Evolutionary conservation across 2,888 invertebrate species (phyloP).

Genomic region (Ptychoptera albimana): DNA sequence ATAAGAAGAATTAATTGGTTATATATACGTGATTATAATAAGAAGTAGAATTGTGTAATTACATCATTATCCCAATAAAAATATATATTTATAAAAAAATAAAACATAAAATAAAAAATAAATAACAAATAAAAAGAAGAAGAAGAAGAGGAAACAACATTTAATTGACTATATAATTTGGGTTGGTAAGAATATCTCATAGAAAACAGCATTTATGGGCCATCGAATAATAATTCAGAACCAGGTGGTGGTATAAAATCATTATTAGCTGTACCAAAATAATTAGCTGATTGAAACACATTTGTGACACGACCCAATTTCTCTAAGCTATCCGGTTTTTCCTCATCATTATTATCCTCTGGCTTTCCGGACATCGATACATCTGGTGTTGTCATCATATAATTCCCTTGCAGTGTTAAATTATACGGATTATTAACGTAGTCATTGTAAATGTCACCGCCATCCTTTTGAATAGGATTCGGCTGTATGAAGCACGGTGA

Average conservation of each 20-base stretch:
- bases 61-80: too few species aligned
- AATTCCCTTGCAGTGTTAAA: constrained; percentile 28
- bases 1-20: too few species aligned
- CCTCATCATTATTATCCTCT: constrained; percentile 8
- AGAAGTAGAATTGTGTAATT: too few species aligned
- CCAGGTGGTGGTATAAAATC: constrained; percentile 37
- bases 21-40: too few species aligned
- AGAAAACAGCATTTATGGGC: constrained; percentile 17
- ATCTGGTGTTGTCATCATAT: constrained; percentile 15
- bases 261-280: constrained; percentile 40
- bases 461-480: constrained; percentile 12
- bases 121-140: too few species aligned
- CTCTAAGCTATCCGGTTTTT: constrained; percentile 7
- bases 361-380: background rate
- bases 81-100: too few species aligned
- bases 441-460: constrained; percentile 25
- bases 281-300: constrained; percentile 46
- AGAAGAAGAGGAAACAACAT: too few species aligned
- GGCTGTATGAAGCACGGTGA: constrained; percentile 19
- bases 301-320: constrained; percentile 23
- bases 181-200: background rate
- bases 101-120: too few species aligned
- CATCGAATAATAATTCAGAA: constrained; percentile 43
- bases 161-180: too few species aligned
- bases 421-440: constrained; percentile 30